Conservation (phyloP, 2,888 invertebrate species). For the Alviniconcha strummeri region DNA sequence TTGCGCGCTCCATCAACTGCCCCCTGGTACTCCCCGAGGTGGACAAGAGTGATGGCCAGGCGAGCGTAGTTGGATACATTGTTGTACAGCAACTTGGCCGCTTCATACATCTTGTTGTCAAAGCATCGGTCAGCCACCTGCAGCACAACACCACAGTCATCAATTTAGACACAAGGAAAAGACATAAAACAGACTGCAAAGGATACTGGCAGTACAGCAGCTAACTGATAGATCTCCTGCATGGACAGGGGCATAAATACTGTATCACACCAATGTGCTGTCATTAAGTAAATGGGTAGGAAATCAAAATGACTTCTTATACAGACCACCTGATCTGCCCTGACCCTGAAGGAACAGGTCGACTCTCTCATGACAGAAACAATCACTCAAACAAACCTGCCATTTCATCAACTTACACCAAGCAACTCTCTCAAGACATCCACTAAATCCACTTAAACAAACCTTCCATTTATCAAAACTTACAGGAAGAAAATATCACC, state of each 20-base stretch:
- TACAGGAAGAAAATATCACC: no score
- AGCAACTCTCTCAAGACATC: background rate
- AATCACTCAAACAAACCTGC: background rate
- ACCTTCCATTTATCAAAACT: no score
- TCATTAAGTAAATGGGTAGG: no score
- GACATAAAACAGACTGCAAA: no score
- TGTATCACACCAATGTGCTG: no score
- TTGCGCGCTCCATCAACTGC: slow-evolving; percentile 99
- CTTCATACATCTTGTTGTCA: slow-evolving; percentile 98
- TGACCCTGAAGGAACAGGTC: no score
- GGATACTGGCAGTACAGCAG: no score
- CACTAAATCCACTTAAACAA: background rate
- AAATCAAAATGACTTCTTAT: no score
- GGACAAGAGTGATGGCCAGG: slow-evolving; percentile 96
- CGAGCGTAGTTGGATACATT: slow-evolving; percentile 99
- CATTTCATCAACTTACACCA: background rate
- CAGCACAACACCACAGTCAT: slow-evolving; percentile 10
- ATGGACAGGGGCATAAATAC: no score
- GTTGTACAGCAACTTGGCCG: slow-evolving; percentile 97
- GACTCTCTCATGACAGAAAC: background rate
- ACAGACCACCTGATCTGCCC: no score
- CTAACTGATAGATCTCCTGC: no score
- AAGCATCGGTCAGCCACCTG: slow-evolving; percentile 98
- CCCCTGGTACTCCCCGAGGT: slow-evolving; percentile 97
- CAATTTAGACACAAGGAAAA: no score